These are phyloP conservation scores for Pogonophryne albipinna DNA, from an alignment of 2,797 vertebrate genomes.

Conservation along the genomic window DNA sequence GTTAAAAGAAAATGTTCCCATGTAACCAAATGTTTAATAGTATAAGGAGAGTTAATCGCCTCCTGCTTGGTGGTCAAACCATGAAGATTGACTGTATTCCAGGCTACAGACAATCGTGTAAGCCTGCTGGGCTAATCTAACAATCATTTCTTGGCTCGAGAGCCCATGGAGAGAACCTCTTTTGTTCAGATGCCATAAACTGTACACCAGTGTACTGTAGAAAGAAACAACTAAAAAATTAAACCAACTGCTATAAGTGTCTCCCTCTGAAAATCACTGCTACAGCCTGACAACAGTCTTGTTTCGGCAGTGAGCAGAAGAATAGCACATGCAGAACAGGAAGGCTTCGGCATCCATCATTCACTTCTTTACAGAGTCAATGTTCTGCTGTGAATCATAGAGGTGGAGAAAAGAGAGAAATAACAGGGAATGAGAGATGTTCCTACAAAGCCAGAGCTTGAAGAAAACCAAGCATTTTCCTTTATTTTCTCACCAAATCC, in stretches of 20 bases:
- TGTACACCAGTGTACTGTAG: slow-evolving; percentile 15
- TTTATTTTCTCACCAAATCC: slow-evolving; percentile 56
- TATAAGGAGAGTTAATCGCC: slow-evolving; percentile 8
- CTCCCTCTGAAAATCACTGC: slow-evolving; percentile 14
- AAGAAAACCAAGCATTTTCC: slow-evolving; percentile 69
- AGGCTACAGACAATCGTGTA: slow-evolving; percentile 29
- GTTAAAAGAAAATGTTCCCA: neutral
- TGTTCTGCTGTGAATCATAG: slow-evolving; percentile 66
- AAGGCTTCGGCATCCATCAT: slow-evolving; percentile 55
- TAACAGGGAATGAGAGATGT: slow-evolving; percentile 40
- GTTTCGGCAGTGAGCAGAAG: slow-evolving; percentile 27
- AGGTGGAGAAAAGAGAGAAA: slow-evolving; percentile 43
- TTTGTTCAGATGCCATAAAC: slow-evolving; percentile 59
- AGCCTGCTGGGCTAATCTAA: slow-evolving; percentile 56
- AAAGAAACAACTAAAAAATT: slow-evolving; percentile 28
- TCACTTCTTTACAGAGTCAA: slow-evolving; percentile 53
- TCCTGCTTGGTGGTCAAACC: slow-evolving; percentile 20
- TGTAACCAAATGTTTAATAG: slow-evolving; percentile 28
- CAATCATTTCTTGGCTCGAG: slow-evolving; percentile 34
- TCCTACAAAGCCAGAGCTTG: slow-evolving; percentile 64
- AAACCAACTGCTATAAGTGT: slow-evolving; percentile 33
- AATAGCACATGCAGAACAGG: slow-evolving; percentile 37
- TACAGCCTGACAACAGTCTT: slow-evolving; percentile 32
- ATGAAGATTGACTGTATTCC: slow-evolving; percentile 23
- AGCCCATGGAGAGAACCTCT: slow-evolving; percentile 20